These are phyloP conservation scores for Lagorchestes hirsutus DNA, from an alignment of 2,797 vertebrate species.

Conservation along the genomic window DNA sequence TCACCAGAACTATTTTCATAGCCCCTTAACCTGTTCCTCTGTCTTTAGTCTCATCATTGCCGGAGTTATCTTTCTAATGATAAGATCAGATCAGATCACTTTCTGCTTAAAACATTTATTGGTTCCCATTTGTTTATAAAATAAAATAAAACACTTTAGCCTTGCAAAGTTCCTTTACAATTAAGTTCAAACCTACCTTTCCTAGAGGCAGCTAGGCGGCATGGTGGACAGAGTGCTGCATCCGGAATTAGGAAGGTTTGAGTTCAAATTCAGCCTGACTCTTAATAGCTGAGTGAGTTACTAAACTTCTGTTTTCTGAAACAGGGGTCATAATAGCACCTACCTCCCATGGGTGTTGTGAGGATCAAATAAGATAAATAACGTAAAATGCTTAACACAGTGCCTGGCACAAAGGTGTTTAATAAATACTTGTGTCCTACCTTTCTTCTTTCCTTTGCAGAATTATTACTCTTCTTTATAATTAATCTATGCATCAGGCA, in stretches of 20 bases:
- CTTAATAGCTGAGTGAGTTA: background rate
- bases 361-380: background rate
- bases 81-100: background rate
- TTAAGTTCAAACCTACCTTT: background rate
- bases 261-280: background rate
- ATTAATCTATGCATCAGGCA: background rate
- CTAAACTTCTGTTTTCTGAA: background rate
- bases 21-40: background rate
- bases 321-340: background rate
- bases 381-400: background rate
- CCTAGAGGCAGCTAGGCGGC: background rate
- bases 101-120: background rate
- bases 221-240: background rate
- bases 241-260: background rate
- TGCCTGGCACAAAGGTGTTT: background rate
- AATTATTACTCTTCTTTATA: background rate
- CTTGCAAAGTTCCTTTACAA: background rate
- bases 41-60: background rate
- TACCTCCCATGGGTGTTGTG: background rate
- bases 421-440: background rate
- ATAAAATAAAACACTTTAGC: background rate
- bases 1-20: background rate
- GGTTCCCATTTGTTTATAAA: background rate
- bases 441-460: background rate
- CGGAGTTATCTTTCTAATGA: background rate